Evolutionary conservation across 2,888 invertebrate species (phyloP).

Genomic region (Hedya salicella): DNA sequence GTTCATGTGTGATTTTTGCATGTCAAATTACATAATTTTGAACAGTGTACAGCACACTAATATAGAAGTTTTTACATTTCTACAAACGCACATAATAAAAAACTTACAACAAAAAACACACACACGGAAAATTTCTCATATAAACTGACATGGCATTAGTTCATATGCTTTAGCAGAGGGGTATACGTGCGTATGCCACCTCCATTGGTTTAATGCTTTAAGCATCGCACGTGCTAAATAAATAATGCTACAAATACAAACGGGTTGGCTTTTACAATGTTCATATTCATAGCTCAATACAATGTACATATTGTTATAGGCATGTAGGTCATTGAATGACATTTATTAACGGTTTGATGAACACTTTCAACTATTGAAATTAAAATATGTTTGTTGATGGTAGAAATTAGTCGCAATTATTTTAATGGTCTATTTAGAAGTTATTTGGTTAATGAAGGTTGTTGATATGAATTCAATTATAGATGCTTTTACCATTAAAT

Average conservation of each 20-base stretch:
- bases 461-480: constrained; percentile 4
- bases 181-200: no score
- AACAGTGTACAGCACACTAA: no score
- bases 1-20: no score
- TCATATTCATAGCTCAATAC: constrained; percentile 21
- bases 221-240: constrained; percentile 34
- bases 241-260: constrained; percentile 19
- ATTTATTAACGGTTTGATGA: constrained; percentile 29
- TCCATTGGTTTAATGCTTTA: no score
- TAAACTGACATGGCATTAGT: no score
- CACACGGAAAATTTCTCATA: no score
- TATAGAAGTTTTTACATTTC: no score
- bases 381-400: constrained; percentile 22
- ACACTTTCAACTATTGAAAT: constrained; percentile 14
- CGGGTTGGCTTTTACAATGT: constrained; percentile 7
- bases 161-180: no score
- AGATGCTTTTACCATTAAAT: neutral
- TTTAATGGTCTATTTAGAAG: constrained; percentile 9
- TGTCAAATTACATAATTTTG: no score
- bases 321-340: constrained; percentile 12
- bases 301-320: constrained; percentile 17
- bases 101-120: no score
- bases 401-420: constrained; percentile 13
- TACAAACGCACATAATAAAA: no score
- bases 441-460: constrained; percentile 13